Evolutionary conservation across 2,113 vertebrate genomes (phyloP), one percentile per base, ranked within the genome.

Genomic region (Myocastor coypus): DNA sequence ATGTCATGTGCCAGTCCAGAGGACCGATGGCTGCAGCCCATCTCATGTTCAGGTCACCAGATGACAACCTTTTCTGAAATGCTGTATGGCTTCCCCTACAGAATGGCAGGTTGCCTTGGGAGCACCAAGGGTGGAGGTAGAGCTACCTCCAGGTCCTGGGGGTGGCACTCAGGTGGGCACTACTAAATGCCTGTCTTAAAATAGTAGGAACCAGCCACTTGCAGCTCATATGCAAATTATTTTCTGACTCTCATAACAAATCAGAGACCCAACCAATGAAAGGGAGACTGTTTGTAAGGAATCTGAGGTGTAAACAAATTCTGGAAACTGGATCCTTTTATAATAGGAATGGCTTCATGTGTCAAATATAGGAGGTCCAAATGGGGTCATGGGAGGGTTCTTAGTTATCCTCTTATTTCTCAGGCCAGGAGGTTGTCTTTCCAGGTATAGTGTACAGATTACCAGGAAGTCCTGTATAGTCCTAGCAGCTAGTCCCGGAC

Each of bases 381-480:
- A 50, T 19, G 69, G 30, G 17, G 2, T 57, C 7, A 68, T 24
- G 46, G 68, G 77, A 50, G 59, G 30, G 28, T 34, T 85, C 7
- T 22, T 66, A 9, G 22, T 57, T 57, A 17, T 77, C 5, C 34
- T 11, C 61, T 66, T 12, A 34, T 68, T 68, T 77, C 80, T 63
- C 64, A 91, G 42, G 32, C 61, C 17, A 4, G 22, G 13, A 59
- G 63, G 24, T 28, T 69, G 3, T 34, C 69, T 84, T 34, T 57
- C 52, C 64, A 80, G 40, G 11, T 12, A n/a, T 19, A 19, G 3
- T 52, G 28, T 20, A 66, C 16, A 24, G 40, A 64, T 46, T 46
- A 34, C 78, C 32, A 4, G 2, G 8, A 0, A n/a, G 2, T 19
- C n/a, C 10, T 37, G 40, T 24, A 4, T 24, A 14, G 16, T 20